Conservation (phyloP, 2,888 invertebrate genomes). For the Ramazzottius varieornatus region DNA sequence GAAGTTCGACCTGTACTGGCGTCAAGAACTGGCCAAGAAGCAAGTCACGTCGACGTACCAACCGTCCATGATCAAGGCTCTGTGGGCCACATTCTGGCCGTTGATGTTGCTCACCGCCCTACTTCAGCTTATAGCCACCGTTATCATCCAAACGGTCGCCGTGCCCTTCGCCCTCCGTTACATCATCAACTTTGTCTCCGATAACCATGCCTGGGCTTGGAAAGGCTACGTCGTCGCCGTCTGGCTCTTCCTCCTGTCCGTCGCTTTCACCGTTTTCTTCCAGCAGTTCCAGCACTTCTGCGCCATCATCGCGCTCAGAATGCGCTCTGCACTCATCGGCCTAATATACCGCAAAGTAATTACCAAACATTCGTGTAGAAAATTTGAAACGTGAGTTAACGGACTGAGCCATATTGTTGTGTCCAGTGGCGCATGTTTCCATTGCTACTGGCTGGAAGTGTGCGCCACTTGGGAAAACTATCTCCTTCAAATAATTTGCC, state of each 20-base stretch:
- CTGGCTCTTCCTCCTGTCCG: not conserved
- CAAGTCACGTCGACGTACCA: conserved; percentile 7
- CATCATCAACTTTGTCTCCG: not conserved
- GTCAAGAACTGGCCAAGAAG: conserved; percentile 11
- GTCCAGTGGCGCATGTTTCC: no score
- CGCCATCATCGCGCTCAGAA: not conserved
- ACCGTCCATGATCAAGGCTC: conserved; percentile 13
- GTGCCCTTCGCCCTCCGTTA: not conserved
- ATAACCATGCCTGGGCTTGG: not conserved
- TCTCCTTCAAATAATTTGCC: no score
- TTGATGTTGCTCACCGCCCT: conserved; percentile 16
- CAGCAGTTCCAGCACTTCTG: not conserved
- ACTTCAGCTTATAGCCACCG: conserved; percentile 15
- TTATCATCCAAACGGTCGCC: not conserved
- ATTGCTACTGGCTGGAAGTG: no score
- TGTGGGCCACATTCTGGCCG: conserved; percentile 16
- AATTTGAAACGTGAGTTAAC: not conserved
- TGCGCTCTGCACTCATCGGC: not conserved
- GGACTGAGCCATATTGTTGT: not conserved
- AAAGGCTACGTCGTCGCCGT: not conserved
- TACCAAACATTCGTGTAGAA: no score
- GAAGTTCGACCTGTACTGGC: conserved; percentile 10
- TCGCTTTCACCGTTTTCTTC: not conserved
- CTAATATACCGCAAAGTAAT: not conserved
- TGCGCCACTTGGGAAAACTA: no score